phyloP scores from a whole-genome alignment of 2,888 invertebrate genomes.

The Taphrorychus bicolor region DNA sequence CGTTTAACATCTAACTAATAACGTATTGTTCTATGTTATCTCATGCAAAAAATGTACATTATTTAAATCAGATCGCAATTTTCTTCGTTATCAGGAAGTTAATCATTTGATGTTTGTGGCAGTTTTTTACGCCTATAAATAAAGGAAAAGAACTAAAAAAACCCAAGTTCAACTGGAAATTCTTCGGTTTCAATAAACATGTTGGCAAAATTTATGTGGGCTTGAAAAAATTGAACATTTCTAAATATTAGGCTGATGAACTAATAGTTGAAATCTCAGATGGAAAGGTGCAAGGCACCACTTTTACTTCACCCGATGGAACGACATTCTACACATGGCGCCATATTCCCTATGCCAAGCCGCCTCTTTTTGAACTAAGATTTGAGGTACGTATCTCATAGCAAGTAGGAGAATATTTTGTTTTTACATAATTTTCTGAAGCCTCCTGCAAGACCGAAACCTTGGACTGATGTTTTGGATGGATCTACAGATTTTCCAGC shows the following conservation, averaged over 20 bases:
- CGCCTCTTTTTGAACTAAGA: slow-evolving; percentile 41
- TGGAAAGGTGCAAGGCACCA: slow-evolving; percentile 42
- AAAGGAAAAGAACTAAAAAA: too few relatives aligned
- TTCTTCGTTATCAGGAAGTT: too few relatives aligned
- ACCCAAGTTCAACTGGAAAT: too few relatives aligned
- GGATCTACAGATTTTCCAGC: slow-evolving; percentile 38
- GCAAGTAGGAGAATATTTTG: not conserved
- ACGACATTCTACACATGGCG: slow-evolving; percentile 41
- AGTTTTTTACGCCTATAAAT: too few relatives aligned
- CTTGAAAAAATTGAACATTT: too few relatives aligned
- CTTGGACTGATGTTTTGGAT: slow-evolving; percentile 41
- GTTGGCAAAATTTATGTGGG: too few relatives aligned
- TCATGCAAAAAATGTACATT: too few relatives aligned
- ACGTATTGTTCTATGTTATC: too few relatives aligned
- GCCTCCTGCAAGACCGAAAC: slow-evolving; percentile 40
- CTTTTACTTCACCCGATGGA: slow-evolving; percentile 27
- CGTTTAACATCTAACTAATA: too few relatives aligned
- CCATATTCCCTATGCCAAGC: slow-evolving; percentile 44
- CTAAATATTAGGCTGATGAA: slow-evolving; percentile 22
- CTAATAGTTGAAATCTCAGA: slow-evolving; percentile 37
- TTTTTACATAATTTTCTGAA: slow-evolving; percentile 9
- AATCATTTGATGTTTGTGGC: too few relatives aligned
- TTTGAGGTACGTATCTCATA: slow-evolving; percentile 37
- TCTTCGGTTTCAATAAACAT: too few relatives aligned
- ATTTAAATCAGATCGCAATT: too few relatives aligned